These are phyloP conservation scores for Heterodera filipjevi DNA, from an alignment of 2,888 invertebrate genomes.

Conservation along the genomic window DNA sequence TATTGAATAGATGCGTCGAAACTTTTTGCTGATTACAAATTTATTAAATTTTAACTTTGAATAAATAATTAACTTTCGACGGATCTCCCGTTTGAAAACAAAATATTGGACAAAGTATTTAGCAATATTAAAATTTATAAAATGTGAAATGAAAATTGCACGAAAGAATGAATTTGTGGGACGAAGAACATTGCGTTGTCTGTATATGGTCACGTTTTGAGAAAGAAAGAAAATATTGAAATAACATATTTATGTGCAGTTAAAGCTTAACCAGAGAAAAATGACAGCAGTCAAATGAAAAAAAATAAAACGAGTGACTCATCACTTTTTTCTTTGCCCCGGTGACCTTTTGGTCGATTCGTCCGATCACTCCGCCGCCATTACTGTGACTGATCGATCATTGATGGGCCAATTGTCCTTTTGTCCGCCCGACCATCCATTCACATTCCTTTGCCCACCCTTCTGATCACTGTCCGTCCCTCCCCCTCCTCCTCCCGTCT, in stretches of 20 bases:
- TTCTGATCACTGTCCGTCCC: conserved; percentile 13
- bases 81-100: neutral
- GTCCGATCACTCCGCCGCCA: neutral
- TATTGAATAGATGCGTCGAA: too few relatives aligned
- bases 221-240: neutral
- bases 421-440: neutral
- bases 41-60: neutral
- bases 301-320: neutral
- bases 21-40: too few relatives aligned
- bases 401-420: neutral
- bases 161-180: neutral
- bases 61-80: neutral
- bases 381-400: neutral
- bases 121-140: neutral
- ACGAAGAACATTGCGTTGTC: neutral
- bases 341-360: neutral
- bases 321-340: too few relatives aligned
- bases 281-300: neutral
- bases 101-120: neutral
- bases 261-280: conserved; percentile 1
- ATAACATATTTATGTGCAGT: neutral
- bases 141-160: neutral
- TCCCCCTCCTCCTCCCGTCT: neutral
- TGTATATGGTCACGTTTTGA: neutral
- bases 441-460: neutral